Percentiles rank a stretch among this genome's conserved stretches.
phyloP scores from a whole-genome alignment of 2,888 invertebrate species.

The Rhagophthalmus giganteus region DNA sequence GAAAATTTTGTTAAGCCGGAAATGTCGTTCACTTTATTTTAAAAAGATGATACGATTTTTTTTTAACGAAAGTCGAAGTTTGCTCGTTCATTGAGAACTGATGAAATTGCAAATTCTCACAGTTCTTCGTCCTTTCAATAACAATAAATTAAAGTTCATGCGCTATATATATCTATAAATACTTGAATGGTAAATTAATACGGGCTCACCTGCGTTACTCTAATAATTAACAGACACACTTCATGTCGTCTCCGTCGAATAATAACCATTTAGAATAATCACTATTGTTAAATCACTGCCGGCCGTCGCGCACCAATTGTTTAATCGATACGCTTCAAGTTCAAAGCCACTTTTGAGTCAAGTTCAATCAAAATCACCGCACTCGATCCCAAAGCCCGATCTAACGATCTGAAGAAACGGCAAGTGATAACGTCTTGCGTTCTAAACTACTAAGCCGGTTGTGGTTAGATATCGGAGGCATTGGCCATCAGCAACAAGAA shows the following conservation, averaged over 20 bases:
- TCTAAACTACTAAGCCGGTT: constrained; percentile 37
- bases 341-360: constrained; percentile 20
- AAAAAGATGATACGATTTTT: too few species aligned
- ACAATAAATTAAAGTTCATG: constrained; percentile 6
- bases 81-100: constrained; percentile 4
- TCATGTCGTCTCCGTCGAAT: too few species aligned
- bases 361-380: constrained; percentile 9
- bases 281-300: neutral
- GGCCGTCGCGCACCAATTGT: constrained; percentile 4
- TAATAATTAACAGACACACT: constrained; percentile 8
- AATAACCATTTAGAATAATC: constrained; percentile 24
- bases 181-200: too few species aligned
- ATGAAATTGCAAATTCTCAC: constrained; percentile 14
- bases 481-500: constrained; percentile 37
- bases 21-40: too few species aligned
- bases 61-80: constrained; percentile 7
- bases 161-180: neutral
- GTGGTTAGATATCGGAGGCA: constrained; percentile 37
- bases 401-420: constrained; percentile 20
- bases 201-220: constrained; percentile 15
- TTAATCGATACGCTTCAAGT: constrained; percentile 19
- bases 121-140: constrained; percentile 5
- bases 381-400: too few species aligned
- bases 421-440: constrained; percentile 17
- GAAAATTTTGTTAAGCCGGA: too few species aligned